Evolutionary conservation across 1,140 invertebrate genomes (phyloP), one percentile per base, ranked within the genome.

Genomic region (Euura saliciscinereae): DNA sequence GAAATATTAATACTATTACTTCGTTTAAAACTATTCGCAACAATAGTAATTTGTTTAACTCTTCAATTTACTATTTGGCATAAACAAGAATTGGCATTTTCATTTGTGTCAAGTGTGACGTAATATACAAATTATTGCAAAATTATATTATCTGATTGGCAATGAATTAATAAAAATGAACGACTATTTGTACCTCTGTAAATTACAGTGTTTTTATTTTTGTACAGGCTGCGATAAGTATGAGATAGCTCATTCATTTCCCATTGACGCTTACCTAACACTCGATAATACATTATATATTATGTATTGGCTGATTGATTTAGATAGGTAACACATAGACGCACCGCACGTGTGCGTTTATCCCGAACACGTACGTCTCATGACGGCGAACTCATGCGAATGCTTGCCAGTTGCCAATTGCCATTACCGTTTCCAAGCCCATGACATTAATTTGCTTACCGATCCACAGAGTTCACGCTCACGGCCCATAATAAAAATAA

Each of bases 391-490:
- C 28, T 28, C 28, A 59, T 59, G 51, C 51, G 8, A 59, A 6
- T 59, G 5, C 51, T 59, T n/a, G 13, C 28, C 28, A 28, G 28
- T 28, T 28, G 28, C 28, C 28, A 28, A 1, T 28, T 28, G 28
- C 51, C 51, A 59, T 59, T 59, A 28, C 28, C 6, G 51, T 6
- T 59, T 8, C 13, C 51, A 59, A 11, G 51, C 13, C 10, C 13
- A n/a, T 59, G 10, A 59, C 51, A 28, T 28, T 28, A 28, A 28
- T 28, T 28, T 28, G 28, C 28, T 28, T 28, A 28, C 28, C 28
- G 28, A 28, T 28, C 28, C 28, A 8, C 82, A 94, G 95, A 87
- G 95, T 98, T 65, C 89, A 95, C 74, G 95, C 95, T 75, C 98
- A 96, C 86, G 96, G 97, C 69, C 96, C 96, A n/a, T n/a, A n/a